Base-by-base conservation (phyloP, 2,113 vertebrate genomes). In the Sterna hirundo region DNA sequence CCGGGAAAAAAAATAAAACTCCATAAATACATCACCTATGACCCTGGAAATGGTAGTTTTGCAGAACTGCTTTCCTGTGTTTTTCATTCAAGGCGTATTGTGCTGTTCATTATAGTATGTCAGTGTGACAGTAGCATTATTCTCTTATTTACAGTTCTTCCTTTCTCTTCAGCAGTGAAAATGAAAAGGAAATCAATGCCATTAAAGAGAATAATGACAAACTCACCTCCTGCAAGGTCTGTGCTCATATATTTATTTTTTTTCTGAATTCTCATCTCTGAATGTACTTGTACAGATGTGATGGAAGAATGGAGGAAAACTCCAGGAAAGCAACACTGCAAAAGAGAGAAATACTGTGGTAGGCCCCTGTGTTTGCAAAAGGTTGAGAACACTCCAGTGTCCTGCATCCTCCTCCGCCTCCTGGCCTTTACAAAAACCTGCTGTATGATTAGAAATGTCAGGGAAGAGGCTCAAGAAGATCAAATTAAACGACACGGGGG, bases 111-210 rank as follows among this genome's bases (percentile, higher is more conserved):
- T 97, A 96, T 70, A 77, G 79, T 71, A 74, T 94, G 93, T 94
- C 94, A 94, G 94, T 90, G 83, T 94, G 94, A 94, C 96, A 97
- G 93, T 97, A 88, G 77, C 91, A 94, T 97, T 97, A 96, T 94
- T 97, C 91, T 97, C 79, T 97, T 97, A 97, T 97, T 97, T 97
- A 97, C 97, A 75, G 88, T 95, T 91, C 95, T 95, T 94, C 83
- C 86, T 91, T 97, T 95, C 76, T 94, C 54, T 95, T 94, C 86
- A 93, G 77, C 84, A 86, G 90, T 94, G 88, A 96, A 96, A 97
- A 97, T 97, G 96, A 97, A 96, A 96, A 96, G 84, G 76, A 97
- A 97, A 97, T 97, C 97, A 97, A 96, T 97, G 94, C 92, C 88
- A 96, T 96, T 97, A 97, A 96, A 94, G 94, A 95, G 93, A 96